Base-by-base conservation (phyloP, 2,797 vertebrate genomes). In the Mormyrops boulengeri region DNA sequence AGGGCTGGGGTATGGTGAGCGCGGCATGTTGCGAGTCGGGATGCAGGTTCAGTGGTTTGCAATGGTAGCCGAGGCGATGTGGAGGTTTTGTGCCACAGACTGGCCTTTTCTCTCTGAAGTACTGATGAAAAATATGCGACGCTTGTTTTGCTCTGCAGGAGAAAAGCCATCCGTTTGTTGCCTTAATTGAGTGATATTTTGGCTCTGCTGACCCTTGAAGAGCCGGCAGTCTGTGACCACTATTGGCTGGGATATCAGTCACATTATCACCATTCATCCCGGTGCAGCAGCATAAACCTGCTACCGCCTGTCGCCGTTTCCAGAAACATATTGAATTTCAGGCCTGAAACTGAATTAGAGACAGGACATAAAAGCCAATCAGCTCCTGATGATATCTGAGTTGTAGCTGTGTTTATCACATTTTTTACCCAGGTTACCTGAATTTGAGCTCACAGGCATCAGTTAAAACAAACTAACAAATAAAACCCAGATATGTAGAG, bases 121-220 rank as follows among this genome's bases (percentile, higher is more conserved):
- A n/a, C 26, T 84, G 7, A n/a, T 66, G 44, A 22, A 89, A 57
- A 62, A 44, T 26, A 77, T 47, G 52, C 19, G 62, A 73, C 4
- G 34, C 49, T 2, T 14, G 60, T 55, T 62, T 57, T 85, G 3
- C 62, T 87, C 47, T 7, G 52, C 3, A 44, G 34, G 66, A 38
- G 60, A 50, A 49, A 85, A 84, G 41, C 41, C 77, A 53, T 69
- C 85, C 34, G 19, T 47, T 88, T 55, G 62, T 57, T 88, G n/a
- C 66, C 69, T 80, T 90, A 88, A 87, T 88, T 90, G 52, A 80
- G 50, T 87, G 69, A 60, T 47, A 88, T 88, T 88, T 90, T 30
- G 85, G n/a, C 89, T 87, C 84, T 55, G n/a, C 19, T 85, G 88
- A 41, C 57, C 30, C 53, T 84, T 44, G 26, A 38, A 53, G 14